phyloP scores from a whole-genome alignment of 2,888 invertebrate genomes.

The Sarcophaga subvicina region DNA sequence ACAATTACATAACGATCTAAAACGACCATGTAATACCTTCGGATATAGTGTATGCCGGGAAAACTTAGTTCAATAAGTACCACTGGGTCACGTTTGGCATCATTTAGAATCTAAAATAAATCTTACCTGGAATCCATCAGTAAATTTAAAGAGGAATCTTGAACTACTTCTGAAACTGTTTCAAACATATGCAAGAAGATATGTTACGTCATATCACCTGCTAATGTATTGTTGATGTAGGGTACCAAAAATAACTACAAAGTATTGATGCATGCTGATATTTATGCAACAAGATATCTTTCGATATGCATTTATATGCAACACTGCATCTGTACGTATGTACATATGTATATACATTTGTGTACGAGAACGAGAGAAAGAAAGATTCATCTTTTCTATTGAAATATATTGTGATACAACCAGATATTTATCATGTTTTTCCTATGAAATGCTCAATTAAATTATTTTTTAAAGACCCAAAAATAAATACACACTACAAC shows the following conservation, averaged over 20 bases:
- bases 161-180: too few relatives aligned
- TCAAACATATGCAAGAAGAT: neutral
- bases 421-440: constrained; percentile 15
- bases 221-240: too few relatives aligned
- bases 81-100: too few relatives aligned
- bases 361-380: too few relatives aligned
- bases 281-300: constrained; percentile 17
- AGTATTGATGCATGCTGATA: constrained; percentile 22
- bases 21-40: too few relatives aligned
- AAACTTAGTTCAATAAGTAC: too few relatives aligned
- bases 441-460: constrained; percentile 29
- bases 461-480: neutral
- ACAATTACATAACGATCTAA: too few relatives aligned
- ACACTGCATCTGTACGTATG: neutral
- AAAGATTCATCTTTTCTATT: neutral
- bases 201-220: constrained; percentile 5
- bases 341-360: neutral
- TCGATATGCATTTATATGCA: neutral
- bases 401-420: neutral
- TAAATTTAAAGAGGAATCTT: too few relatives aligned
- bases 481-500: neutral
- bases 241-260: neutral
- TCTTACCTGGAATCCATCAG: too few relatives aligned
- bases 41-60: too few relatives aligned
- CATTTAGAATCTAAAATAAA: too few relatives aligned